Base-by-base conservation (phyloP, 1,140 invertebrate species). In the Amyelois transitella region DNA sequence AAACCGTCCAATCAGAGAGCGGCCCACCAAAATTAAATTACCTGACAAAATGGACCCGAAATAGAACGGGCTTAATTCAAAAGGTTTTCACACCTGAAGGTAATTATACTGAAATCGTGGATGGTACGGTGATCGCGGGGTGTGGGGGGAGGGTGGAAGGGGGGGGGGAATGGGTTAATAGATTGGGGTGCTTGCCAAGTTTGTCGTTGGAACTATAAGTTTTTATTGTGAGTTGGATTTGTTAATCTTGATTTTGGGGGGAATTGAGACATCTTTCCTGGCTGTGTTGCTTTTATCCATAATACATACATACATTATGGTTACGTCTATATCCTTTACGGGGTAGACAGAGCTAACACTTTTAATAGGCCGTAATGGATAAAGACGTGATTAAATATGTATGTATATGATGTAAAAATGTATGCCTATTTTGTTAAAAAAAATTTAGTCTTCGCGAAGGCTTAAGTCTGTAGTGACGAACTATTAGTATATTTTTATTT, bases 41-140 rank as follows among this genome's bases (percentile, higher is more conserved):
- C 25, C 2, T 28, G 25, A 28, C 25, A 28, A 28, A 28, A 28
- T 28, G 7, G 7, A 12, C 25, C 12, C 25, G 7, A 28, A 28
- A 28, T 28, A 28, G 1, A 1, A 28, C 3, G 22, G 25, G 12
- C 17, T 20, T 22, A 28, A 10, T 19, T 18, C 20, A 12, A 47
- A 50, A 28, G 18, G 20, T 43, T n/a, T 60, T 60, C 59, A 60
- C 59, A 60, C 59, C 24, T 60, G 17, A 24, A 55, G 52, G 54
- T 54, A 61, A 61, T 59, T 64, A 52, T 49, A n/a, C 51, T 47
- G 25, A 1, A 19, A 53, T 58, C 53, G 61, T 59, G 51, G 25
- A 44, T 14, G 25, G 59, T 47, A 43, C 50, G 50, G 25, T 2
- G 25, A 6, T 6, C 25, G 7, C 25, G 25, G 25, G 25, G 25